These are phyloP conservation scores for Nudaria mundana DNA, from an alignment of 2,888 invertebrate species.

Conservation along the genomic window DNA sequence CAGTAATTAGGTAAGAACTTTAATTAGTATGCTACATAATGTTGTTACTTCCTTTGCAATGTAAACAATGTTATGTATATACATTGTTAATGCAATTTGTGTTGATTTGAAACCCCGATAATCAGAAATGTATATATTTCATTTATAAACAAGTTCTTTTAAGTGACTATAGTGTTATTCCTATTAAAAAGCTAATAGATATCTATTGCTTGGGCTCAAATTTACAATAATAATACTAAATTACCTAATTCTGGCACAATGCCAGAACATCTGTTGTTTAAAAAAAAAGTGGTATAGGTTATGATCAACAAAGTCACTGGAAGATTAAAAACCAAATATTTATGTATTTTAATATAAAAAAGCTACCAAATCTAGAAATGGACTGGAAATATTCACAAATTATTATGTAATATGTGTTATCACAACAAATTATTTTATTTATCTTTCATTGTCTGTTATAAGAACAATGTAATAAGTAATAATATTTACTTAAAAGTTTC, in stretches of 20 bases:
- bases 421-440: too few species aligned
- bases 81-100: slow-evolving; percentile 8
- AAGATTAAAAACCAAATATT: neutral
- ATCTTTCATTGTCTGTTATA: slow-evolving; percentile 11
- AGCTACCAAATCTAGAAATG: neutral
- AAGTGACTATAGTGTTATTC: neutral
- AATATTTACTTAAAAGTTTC: neutral
- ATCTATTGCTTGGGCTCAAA: neutral
- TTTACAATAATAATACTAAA: neutral
- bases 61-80: slow-evolving; percentile 26
- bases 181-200: neutral
- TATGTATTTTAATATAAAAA: too few species aligned
- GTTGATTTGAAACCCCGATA: slow-evolving; percentile 3
- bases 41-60: too few species aligned
- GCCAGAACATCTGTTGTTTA: slow-evolving; percentile 14
- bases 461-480: slow-evolving; percentile 8
- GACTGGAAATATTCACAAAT: neutral
- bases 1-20: too few species aligned
- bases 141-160: neutral
- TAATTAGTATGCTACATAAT: too few species aligned
- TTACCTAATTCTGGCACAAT: slow-evolving; percentile 21
- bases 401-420: slow-evolving; percentile 1
- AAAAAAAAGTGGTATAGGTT: slow-evolving; percentile 18
- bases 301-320: slow-evolving; percentile 7
- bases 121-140: neutral